Base-by-base conservation (phyloP, 64 coral and sea anemone species). In the Montipora sp. region DNA sequence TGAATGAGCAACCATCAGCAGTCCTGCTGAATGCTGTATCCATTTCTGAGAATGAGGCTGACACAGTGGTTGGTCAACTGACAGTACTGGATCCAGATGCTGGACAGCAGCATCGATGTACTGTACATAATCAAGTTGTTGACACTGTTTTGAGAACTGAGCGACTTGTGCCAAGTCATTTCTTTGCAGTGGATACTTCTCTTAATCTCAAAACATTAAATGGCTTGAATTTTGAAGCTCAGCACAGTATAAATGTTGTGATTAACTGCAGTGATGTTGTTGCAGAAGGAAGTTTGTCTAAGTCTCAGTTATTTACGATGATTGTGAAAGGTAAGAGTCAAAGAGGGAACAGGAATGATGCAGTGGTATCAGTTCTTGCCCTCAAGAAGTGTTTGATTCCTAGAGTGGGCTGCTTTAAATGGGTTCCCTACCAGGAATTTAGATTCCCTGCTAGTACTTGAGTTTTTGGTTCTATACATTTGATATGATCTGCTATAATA, bases 1-100 rank as follows among this genome's bases (percentile, higher is more conserved):
- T 92, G 3, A 99, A 99, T 87, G 98, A 99, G 49, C 77, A 44
- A 4, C 92, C 92, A 19, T 92, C 92, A 86, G 89, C 87, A 47
- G 19, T 98, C 49, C 50, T 57, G 11, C 49, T 99, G 49, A 82
- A 57, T 22, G 78, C 79, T 9, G 57, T 18, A 1, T 47, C 51
- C 36, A 75, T 99, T 51, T 8, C 23, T 79, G 98, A 99, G 55
- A 99, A 99, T 76, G 75, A 77, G 83, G 74, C 83, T n/a, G 78
- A 96, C 58, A 43, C 89, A 48, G 2, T 83, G 58, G 78, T 99
- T 79, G 98, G 94, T n/a, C 51, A 77, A n/a, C 51, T 99, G n/a
- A 74, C 66, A 8, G 92, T 99, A 22, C 2, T 47, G 16, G 98
- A 99, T 80, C 92, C 94, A 19, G 98, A 99, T 15, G 59, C 23